Conservation (phyloP, 64 coral and sea anemone genomes). For the Astreopora myriophthalma region DNA sequence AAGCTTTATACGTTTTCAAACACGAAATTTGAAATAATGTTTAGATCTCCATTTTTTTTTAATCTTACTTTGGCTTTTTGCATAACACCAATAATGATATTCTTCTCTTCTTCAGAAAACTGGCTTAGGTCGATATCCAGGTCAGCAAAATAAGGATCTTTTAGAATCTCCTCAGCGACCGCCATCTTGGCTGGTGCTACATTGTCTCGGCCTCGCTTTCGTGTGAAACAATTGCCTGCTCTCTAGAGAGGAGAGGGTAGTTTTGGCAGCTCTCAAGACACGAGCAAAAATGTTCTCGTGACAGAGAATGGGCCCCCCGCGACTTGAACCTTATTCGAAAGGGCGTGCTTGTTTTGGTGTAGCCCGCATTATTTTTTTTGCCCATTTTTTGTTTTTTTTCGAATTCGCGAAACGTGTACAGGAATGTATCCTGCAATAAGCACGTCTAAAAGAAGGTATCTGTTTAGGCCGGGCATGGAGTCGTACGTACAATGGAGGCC, state of each 20-base stretch:
- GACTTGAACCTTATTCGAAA: too few relatives aligned
- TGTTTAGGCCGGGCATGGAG: too few relatives aligned
- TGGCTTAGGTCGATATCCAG: conserved; percentile 83
- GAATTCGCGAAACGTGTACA: too few relatives aligned
- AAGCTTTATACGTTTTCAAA: background rate
- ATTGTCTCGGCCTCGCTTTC: conserved; percentile 6
- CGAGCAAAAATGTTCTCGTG: too few relatives aligned
- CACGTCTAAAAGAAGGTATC: too few relatives aligned
- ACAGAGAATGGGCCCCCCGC: too few relatives aligned
- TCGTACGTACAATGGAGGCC: too few relatives aligned
- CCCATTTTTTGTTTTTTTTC: too few relatives aligned
- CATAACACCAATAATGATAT: conserved; percentile 81
- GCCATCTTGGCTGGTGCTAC: conserved; percentile 52
- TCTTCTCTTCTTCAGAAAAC: conserved; percentile 92
- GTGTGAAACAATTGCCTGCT: background rate
- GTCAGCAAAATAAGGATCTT: conserved; percentile 37
- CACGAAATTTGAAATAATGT: background rate
- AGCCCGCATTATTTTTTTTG: too few relatives aligned
- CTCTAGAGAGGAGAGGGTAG: background rate
- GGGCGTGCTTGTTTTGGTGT: too few relatives aligned
- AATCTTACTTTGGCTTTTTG: conserved; percentile 87
- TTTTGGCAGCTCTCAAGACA: background rate
- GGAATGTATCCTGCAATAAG: too few relatives aligned
- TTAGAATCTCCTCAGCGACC: conserved; percentile 45
- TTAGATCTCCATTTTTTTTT: background rate